Conservation (phyloP, 2,888 invertebrate genomes). For the Cryptocephalus moraei region DNA sequence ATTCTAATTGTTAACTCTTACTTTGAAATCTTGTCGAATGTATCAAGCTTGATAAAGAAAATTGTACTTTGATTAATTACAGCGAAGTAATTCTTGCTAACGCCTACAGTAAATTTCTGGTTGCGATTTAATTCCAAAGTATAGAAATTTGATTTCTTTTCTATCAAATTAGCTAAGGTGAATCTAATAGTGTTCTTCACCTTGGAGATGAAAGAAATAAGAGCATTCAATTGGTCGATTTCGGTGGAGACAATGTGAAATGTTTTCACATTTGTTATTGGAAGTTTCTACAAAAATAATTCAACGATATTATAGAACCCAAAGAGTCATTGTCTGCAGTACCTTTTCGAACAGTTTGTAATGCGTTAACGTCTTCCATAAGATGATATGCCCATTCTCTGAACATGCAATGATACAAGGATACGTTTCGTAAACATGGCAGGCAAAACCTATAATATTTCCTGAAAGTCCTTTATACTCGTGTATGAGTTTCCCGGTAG, state of each 20-base stretch:
- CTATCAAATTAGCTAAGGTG: conserved; percentile 15
- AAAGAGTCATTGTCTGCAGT: conserved; percentile 15
- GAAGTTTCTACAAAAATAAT: conserved; percentile 18
- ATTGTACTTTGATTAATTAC: conserved; percentile 18
- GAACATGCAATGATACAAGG: conserved; percentile 46
- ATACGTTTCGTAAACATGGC: conserved; percentile 35
- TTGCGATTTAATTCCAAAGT: conserved; percentile 8
- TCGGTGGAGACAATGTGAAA: conserved; percentile 19
- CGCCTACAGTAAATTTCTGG: conserved; percentile 16
- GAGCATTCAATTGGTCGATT: conserved; percentile 14
- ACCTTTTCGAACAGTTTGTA: conserved; percentile 40
- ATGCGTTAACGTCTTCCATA: conserved; percentile 47
- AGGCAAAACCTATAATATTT: conserved; percentile 43
- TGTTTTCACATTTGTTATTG: conserved; percentile 11
- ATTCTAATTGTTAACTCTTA: neutral
- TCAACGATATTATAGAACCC: neutral
- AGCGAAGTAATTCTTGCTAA: conserved; percentile 21
- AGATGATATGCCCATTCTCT: conserved; percentile 42
- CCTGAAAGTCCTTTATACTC: conserved; percentile 45
- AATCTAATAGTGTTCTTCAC: conserved; percentile 11
- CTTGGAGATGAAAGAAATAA: conserved; percentile 17
- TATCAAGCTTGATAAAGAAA: conserved; percentile 15
- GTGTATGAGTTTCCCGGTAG: conserved; percentile 52
- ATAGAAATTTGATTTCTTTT: conserved; percentile 8
- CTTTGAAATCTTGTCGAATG: conserved; percentile 18